These are phyloP conservation scores for Trichoplusia ni DNA, from an alignment of 1,140 invertebrate species.

Conservation along the genomic window DNA sequence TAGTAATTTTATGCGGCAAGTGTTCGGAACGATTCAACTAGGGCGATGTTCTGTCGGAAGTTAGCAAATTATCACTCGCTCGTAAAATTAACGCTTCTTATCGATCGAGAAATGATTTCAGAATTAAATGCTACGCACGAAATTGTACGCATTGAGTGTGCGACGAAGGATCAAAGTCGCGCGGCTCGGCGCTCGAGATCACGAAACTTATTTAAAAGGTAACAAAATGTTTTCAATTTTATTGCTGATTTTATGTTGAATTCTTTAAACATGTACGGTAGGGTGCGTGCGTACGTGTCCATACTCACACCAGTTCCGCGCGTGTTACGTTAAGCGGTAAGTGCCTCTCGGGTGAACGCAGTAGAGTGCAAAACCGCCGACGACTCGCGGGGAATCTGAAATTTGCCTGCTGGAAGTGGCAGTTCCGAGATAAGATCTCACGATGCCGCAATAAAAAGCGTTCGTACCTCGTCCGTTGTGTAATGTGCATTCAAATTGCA, in stretches of 20 bases:
- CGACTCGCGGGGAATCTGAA: slow-evolving; percentile 62
- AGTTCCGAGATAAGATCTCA: slow-evolving; percentile 80
- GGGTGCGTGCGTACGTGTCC: slow-evolving; percentile 62
- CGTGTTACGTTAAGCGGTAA: slow-evolving; percentile 40
- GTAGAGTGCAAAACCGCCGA: slow-evolving; percentile 55
- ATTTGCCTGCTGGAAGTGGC: slow-evolving; percentile 81
- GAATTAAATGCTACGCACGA: slow-evolving; percentile 50
- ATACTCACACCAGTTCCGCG: slow-evolving; percentile 57
- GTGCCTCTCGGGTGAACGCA: slow-evolving; percentile 45
- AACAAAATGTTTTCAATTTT: slow-evolving; percentile 82
- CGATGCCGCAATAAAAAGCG: slow-evolving; percentile 81
- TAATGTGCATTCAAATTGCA: slow-evolving; percentile 82
- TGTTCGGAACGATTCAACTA: slow-evolving; percentile 76
- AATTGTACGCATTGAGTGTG: slow-evolving; percentile 59
- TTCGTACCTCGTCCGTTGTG: slow-evolving; percentile 79
- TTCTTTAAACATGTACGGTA: slow-evolving; percentile 74
- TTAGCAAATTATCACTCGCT: slow-evolving; percentile 81
- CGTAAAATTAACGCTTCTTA: slow-evolving; percentile 81
- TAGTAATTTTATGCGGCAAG: slow-evolving; percentile 71
- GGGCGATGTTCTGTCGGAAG: slow-evolving; percentile 79
- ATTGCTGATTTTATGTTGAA: slow-evolving; percentile 81
- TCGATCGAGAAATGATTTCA: slow-evolving; percentile 78
- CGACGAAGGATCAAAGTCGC: slow-evolving; percentile 68
- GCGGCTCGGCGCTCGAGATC: slow-evolving; percentile 45
- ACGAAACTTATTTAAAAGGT: slow-evolving; percentile 79